A percentile compares a stretch with the other conserved stretches of the same genome.
Conservation (phyloP, 2,888 invertebrate species). For the Acleris laterana region DNA sequence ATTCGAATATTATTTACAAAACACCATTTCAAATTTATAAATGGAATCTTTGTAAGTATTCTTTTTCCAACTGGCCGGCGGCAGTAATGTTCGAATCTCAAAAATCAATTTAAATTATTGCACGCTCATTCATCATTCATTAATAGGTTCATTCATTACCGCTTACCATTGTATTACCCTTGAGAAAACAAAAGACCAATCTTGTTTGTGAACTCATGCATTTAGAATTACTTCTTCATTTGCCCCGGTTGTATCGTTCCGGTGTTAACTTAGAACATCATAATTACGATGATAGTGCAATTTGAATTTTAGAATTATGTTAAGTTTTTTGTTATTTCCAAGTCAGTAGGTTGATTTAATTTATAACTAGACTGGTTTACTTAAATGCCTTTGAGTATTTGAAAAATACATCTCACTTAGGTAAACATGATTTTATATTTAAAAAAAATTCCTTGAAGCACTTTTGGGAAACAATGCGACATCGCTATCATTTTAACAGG, state of each 20-base stretch:
- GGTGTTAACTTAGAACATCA: slow-evolving; percentile 38
- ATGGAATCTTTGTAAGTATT: background rate
- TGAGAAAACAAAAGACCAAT: slow-evolving; percentile 19
- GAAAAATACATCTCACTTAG: background rate
- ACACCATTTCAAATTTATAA: background rate
- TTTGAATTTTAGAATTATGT: slow-evolving; percentile 56
- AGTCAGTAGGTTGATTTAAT: slow-evolving; percentile 1
- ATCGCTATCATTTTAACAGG: no score
- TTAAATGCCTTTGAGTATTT: background rate
- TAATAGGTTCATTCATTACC: slow-evolving; percentile 59
- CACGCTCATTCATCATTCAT: slow-evolving; percentile 47
- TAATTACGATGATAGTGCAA: slow-evolving; percentile 46
- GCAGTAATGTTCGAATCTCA: slow-evolving; percentile 4
- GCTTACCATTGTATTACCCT: slow-evolving; percentile 29
- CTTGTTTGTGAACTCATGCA: slow-evolving; percentile 35
- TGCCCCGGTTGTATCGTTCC: slow-evolving; percentile 11
- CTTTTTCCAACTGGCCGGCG: background rate
- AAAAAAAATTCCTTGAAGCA: no score
- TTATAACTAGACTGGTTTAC: background rate
- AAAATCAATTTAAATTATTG: slow-evolving; percentile 18
- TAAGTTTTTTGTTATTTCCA: slow-evolving; percentile 40
- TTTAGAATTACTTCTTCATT: slow-evolving; percentile 20
- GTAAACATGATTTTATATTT: no score
- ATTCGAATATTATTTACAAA: background rate
- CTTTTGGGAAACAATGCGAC: no score